Evolutionary conservation across 2,113 vertebrate genomes (phyloP), one percentile per base, ranked within the genome.

Genomic region (Larimichthys polyactis): DNA sequence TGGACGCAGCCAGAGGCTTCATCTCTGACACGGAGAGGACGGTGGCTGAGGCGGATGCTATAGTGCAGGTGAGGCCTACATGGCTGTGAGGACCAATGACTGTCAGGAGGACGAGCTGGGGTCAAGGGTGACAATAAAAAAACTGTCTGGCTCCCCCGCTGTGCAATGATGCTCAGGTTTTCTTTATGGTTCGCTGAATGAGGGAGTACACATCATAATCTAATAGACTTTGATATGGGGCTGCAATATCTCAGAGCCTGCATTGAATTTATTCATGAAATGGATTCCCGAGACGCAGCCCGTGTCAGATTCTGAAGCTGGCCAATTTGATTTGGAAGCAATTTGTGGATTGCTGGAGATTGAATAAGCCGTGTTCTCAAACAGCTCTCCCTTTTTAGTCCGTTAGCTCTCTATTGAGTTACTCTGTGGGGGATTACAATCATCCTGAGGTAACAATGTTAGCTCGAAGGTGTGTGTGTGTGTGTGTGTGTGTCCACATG

Each of bases 11-110:
- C 66, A 80, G 17, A 29, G 80, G 72, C 51, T 81, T 91, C 74
- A 79, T 97, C 70, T 80, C 58, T 66, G 83, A 84, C 8, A 84
- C 96, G 27, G 85, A 91, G 14, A 82, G 66, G 51, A 85, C 92
- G 3, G 91, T 88, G 81, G 90, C 82, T 27, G 95, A 96, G 15
- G 73, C 98, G 91, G 91, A 94, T 4, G 88, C 92, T 36, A 74
- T 97, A 80, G 95, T 96, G 87, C 94, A 95, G 97, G 98, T 99
- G 94, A 87, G 85, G 20, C 20, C 14, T 84, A 5, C 4, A 32
- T 29, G 29, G 43, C 57, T 36, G 43, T 49, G 49, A 59, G 6
- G 27, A 52, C 55, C 48, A 9, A 22, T 19, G 17, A 49, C 1
- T 20, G 20, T 40, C 58, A 70, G 71, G n/a, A 12, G 15, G 72